phyloP scores from a whole-genome alignment of 2,113 vertebrate species.

The Silurus meridionalis region DNA sequence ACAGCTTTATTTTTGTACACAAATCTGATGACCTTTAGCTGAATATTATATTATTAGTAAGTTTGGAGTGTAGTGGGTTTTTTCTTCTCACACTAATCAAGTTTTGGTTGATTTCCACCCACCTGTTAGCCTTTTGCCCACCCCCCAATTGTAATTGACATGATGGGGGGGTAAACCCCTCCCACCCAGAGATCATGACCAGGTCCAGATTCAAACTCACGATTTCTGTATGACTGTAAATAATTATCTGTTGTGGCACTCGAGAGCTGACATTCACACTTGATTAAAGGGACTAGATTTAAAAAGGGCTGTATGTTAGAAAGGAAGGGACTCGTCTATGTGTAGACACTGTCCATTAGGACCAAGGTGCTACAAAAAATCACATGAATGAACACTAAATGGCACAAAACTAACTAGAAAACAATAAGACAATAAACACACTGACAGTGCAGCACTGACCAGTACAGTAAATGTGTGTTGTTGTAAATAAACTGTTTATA shows the following conservation, averaged over 20 bases:
- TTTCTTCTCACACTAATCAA: no score
- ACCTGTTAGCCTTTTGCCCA: no score
- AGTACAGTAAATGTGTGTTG: no score
- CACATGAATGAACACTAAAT: no score
- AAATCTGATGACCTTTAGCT: no score
- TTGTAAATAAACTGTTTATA: neutral
- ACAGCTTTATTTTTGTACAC: no score
- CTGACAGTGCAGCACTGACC: no score
- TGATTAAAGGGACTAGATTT: neutral
- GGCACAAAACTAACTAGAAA: no score
- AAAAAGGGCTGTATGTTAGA: neutral
- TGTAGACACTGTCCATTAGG: no score
- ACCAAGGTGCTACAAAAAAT: no score
- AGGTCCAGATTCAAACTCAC: neutral
- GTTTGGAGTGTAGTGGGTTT: neutral
- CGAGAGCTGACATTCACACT: neutral
- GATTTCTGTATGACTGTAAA: neutral
- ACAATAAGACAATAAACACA: no score
- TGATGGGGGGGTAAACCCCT: neutral
- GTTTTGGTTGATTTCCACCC: neutral
- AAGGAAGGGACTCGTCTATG: neutral
- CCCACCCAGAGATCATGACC: neutral
- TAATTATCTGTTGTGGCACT: neutral
- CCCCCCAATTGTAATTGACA: neutral
- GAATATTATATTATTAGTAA: neutral